A percentile compares a stretch with the other conserved stretches of the same genome.
Conservation (phyloP, 2,888 invertebrate species). For the Erebia epiphron region DNA sequence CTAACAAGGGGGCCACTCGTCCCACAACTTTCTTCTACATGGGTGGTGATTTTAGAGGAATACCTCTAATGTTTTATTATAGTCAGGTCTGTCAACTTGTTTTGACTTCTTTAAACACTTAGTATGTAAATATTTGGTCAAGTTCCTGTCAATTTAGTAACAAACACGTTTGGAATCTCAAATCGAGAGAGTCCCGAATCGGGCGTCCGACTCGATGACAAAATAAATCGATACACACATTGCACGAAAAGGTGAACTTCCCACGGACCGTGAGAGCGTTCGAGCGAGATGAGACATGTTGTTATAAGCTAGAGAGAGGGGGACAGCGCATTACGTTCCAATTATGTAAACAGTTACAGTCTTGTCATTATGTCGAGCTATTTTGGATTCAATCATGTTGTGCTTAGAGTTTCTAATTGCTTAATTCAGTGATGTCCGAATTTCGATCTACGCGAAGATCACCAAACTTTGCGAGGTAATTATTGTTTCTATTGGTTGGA, state of each 20-base stretch:
- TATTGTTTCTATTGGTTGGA: neutral
- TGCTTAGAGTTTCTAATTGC: conserved; percentile 17
- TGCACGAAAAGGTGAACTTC: conserved; percentile 59
- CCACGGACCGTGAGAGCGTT: conserved; percentile 57
- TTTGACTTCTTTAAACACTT: neutral
- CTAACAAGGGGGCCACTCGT: too few species aligned
- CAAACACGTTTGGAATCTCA: conserved; percentile 24
- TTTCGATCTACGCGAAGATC: neutral
- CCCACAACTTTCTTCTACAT: too few species aligned
- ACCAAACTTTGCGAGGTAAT: neutral
- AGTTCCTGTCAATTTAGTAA: conserved; percentile 28
- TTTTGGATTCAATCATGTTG: conserved; percentile 28
- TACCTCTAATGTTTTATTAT: too few species aligned
- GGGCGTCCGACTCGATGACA: conserved; percentile 48
- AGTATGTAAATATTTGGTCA: neutral
- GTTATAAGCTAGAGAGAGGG: conserved; percentile 33
- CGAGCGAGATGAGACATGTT: conserved; percentile 36
- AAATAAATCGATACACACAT: conserved; percentile 52
- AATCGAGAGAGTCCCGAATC: conserved; percentile 40
- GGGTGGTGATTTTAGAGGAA: too few species aligned
- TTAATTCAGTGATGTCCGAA: neutral
- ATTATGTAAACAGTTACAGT: conserved; percentile 46
- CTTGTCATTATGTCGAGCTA: conserved; percentile 20
- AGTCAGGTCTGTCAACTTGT: neutral
- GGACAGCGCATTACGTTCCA: conserved; percentile 38